phyloP scores from a whole-genome alignment of 2,888 invertebrate species.

The Sarcophaga carnaria region DNA sequence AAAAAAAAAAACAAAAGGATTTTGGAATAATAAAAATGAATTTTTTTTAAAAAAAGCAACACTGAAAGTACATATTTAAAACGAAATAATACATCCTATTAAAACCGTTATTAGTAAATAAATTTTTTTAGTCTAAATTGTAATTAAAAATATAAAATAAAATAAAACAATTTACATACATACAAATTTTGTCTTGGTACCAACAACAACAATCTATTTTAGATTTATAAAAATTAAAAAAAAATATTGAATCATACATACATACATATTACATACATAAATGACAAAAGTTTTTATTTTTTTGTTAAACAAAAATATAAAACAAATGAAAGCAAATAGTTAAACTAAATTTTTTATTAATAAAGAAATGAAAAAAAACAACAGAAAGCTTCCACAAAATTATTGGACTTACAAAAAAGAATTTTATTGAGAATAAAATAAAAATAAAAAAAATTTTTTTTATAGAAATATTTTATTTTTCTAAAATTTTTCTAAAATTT shows the following conservation, averaged over 20 bases:
- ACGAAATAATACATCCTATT: neutral
- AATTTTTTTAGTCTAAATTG: neutral
- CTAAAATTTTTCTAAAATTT: conserved; percentile 52
- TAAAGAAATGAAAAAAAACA: conserved; percentile 20
- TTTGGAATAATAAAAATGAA: conserved; percentile 13
- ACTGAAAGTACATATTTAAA: neutral
- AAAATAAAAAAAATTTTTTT: conserved; percentile 13
- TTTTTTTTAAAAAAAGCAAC: conserved; percentile 9
- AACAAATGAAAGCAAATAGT: conserved; percentile 32
- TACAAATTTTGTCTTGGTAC: conserved; percentile 31
- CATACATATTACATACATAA: conserved; percentile 11
- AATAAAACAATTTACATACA: neutral
- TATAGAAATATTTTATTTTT: conserved; percentile 56
- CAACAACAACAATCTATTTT: conserved; percentile 34
- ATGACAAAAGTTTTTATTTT: conserved; percentile 10
- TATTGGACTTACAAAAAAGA: conserved; percentile 55
- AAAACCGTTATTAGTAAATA: neutral
- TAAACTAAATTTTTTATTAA: conserved; percentile 53
- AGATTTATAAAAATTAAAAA: conserved; percentile 24
- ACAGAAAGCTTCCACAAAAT: conserved; percentile 59
- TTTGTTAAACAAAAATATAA: neutral
- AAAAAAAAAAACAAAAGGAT: conserved; percentile 4
- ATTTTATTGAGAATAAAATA: neutral
- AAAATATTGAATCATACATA: conserved; percentile 2
- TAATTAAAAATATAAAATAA: conserved; percentile 1